A percentile compares a stretch with the other conserved stretches of the same genome.
Evolutionary conservation across 30 jellyfish, hydroid and myxozoan genomes (phyloP).

Genomic region (Hydractinia symbiolongicarpus): DNA sequence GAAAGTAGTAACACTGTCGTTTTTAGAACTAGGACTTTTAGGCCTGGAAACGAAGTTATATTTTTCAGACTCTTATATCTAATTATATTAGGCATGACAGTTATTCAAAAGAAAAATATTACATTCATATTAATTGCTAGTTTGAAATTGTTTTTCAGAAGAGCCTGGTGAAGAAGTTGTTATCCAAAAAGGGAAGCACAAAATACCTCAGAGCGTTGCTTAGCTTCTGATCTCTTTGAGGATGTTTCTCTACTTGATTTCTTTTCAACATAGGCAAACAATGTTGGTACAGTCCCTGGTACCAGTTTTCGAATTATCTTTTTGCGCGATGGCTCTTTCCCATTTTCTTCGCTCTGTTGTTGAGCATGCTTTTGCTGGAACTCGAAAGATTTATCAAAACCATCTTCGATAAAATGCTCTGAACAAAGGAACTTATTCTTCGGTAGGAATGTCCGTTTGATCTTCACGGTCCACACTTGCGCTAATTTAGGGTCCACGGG

Average conservation of each 20-base stretch:
- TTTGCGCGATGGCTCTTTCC: too few species aligned
- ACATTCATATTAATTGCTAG: too few species aligned
- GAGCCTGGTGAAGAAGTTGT: too few species aligned
- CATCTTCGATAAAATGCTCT: background rate
- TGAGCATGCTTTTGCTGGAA: background rate
- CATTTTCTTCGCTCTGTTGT: too few species aligned
- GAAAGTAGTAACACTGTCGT: too few species aligned
- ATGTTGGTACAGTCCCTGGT: constrained; percentile 7
- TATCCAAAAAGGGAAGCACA: too few species aligned
- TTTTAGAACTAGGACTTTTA: too few species aligned
- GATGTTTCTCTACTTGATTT: background rate
- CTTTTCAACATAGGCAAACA: background rate
- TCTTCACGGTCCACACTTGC: background rate
- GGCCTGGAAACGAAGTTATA: too few species aligned
- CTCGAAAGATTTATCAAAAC: background rate
- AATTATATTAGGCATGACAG: too few species aligned
- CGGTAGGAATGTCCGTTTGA: background rate
- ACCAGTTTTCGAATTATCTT: background rate
- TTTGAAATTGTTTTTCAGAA: too few species aligned
- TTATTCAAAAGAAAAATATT: too few species aligned
- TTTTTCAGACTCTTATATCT: too few species aligned
- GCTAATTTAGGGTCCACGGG: background rate
- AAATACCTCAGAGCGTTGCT: background rate
- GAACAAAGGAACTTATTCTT: background rate
- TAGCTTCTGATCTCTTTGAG: background rate